Conservation (phyloP, 2,888 invertebrate genomes). For the Slavum lentiscoides region DNA sequence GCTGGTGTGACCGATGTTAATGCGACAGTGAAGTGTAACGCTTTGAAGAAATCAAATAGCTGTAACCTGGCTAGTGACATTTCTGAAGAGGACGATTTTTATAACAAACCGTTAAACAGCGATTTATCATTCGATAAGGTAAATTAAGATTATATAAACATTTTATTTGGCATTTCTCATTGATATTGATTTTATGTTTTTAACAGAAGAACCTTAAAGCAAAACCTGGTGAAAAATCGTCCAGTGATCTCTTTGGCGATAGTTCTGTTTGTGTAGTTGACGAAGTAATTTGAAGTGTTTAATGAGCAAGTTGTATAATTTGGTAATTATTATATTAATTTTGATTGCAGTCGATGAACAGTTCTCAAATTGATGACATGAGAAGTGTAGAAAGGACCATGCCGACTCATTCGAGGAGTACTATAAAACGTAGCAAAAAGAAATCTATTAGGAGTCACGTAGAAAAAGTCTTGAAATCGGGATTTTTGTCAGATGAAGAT, state of each 20-base stretch:
- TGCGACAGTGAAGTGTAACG: background rate
- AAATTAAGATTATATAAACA: background rate
- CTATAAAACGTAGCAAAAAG: slow-evolving; percentile 12
- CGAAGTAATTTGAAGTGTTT: slow-evolving; percentile 4
- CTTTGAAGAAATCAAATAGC: slow-evolving; percentile 26
- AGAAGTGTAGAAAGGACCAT: slow-evolving; percentile 37
- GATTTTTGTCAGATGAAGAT: slow-evolving; percentile 35
- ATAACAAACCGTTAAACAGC: background rate
- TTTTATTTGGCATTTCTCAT: background rate
- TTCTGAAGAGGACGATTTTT: background rate
- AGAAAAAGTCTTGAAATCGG: slow-evolving; percentile 31
- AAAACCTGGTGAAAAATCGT: background rate
- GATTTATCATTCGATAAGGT: background rate
- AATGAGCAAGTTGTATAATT: background rate
- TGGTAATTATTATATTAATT: background rate
- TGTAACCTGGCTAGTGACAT: slow-evolving; percentile 3
- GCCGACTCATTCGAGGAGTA: slow-evolving; percentile 20
- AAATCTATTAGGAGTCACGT: slow-evolving; percentile 28
- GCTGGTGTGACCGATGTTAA: background rate
- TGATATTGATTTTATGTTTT: slow-evolving; percentile 8
- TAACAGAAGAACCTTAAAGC: slow-evolving; percentile 11
- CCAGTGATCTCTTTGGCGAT: background rate
- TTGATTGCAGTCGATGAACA: background rate
- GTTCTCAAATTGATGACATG: slow-evolving; percentile 39
- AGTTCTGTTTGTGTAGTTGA: slow-evolving; percentile 15